Evolutionary conservation across 2,888 invertebrate species (phyloP).

Genomic region (Myopa testacea): DNA sequence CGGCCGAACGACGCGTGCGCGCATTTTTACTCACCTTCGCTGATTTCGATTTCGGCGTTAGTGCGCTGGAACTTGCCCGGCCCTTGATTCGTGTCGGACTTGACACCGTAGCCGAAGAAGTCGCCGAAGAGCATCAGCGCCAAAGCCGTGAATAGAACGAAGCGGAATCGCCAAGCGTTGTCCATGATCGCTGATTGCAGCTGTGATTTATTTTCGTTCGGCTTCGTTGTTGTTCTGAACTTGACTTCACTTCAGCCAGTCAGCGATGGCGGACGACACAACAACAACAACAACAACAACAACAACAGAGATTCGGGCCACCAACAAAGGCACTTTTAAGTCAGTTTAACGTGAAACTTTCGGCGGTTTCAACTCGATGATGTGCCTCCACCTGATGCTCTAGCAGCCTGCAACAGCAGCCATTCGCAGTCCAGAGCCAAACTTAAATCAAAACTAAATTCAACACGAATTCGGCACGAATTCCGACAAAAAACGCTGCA

Average conservation of each 20-base stretch:
- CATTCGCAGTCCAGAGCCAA: neutral
- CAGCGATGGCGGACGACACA: neutral
- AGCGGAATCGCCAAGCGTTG: slow-evolving; percentile 67
- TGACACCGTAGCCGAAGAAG: slow-evolving; percentile 66
- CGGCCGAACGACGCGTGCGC: no score
- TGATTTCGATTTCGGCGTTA: slow-evolving; percentile 66
- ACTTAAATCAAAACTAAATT: slow-evolving; percentile 51
- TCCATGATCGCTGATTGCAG: slow-evolving; percentile 56
- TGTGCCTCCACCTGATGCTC: no score
- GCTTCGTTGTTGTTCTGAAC: neutral
- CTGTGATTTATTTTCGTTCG: slow-evolving; percentile 27
- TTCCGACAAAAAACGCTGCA: slow-evolving; percentile 22
- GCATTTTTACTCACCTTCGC: slow-evolving; percentile 62
- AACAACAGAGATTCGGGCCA: neutral
- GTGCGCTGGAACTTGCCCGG: slow-evolving; percentile 64
- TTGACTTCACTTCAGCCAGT: neutral
- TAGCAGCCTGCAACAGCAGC: neutral
- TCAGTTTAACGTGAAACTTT: slow-evolving; percentile 22
- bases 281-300: neutral
- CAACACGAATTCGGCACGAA: neutral
- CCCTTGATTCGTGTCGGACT: slow-evolving; percentile 62
- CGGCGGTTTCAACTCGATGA: neutral
- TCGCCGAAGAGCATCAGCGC: slow-evolving; percentile 67
- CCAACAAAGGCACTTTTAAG: neutral
- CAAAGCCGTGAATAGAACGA: slow-evolving; percentile 64